phyloP scores from a whole-genome alignment of 1,140 invertebrate species.

The Hormaphis cornu region DNA sequence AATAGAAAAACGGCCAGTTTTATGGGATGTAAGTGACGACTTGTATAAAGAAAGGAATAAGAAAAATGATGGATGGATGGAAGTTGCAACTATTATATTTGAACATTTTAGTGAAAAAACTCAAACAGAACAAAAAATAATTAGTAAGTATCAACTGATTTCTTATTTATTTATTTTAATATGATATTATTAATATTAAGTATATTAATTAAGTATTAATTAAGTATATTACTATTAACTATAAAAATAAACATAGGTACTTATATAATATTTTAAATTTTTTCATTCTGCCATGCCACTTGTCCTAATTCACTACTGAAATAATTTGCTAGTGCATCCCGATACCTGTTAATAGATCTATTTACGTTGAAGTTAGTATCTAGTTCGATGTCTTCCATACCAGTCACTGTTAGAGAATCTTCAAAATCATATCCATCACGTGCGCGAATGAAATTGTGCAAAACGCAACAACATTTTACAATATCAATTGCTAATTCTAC shows the following conservation, averaged over 20 bases:
- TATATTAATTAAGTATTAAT: conserved; percentile 4
- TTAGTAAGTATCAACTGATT: conserved; percentile 15
- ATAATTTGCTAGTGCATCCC: conserved; percentile 21
- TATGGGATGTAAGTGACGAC: conserved; percentile 38
- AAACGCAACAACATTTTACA: conserved; percentile 33
- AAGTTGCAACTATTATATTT: not conserved
- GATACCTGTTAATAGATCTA: not conserved
- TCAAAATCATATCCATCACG: conserved; percentile 35
- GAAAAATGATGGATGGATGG: conserved; percentile 37
- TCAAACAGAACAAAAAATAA: conserved; percentile 16
- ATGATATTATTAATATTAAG: conserved; percentile 14
- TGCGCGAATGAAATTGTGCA: conserved; percentile 32
- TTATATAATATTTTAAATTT: conserved; percentile 6
- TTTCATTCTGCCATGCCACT: conserved; percentile 17
- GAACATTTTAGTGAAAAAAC: conserved; percentile 3
- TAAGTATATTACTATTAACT: conserved; percentile 8
- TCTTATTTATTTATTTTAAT: conserved; percentile 3
- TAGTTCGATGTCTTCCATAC: conserved; percentile 33
- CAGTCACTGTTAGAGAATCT: conserved; percentile 34
- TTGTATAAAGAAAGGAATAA: conserved; percentile 43
- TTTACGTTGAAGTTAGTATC: not conserved
- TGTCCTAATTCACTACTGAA: conserved; percentile 2
- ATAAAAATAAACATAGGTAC: not conserved
- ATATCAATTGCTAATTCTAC: conserved; percentile 34
- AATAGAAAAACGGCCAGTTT: not conserved